Evolutionary conservation across 2,797 vertebrate species (phyloP).

Genomic region (Miichthys miiuy): DNA sequence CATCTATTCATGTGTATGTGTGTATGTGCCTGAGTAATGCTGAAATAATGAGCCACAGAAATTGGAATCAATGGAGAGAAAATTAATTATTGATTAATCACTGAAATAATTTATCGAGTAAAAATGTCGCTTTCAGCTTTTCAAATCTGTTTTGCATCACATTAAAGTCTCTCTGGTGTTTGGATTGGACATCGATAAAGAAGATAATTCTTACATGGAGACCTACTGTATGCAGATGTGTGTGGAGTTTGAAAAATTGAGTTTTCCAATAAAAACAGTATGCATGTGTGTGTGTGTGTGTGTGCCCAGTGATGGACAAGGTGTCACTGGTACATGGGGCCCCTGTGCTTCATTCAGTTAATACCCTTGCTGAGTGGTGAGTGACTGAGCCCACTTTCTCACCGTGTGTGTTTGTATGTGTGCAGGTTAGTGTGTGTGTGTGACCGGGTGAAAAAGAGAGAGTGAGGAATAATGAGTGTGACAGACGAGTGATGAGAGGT

Average conservation of each 20-base stretch:
- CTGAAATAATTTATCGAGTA: neutral
- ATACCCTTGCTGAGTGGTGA: constrained; percentile 62
- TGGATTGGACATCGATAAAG: constrained; percentile 5
- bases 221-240: neutral
- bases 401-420: constrained; percentile 29
- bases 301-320: constrained; percentile 63
- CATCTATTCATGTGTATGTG: neutral
- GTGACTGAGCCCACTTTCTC: constrained; percentile 60
- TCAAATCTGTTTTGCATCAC: neutral
- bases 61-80: neutral
- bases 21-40: neutral
- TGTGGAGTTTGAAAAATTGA: constrained; percentile 18
- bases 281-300: neutral
- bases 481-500: constrained; percentile 67
- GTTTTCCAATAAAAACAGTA: constrained; percentile 42
- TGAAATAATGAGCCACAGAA: neutral
- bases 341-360: constrained; percentile 55
- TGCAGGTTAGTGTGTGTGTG: constrained; percentile 3
- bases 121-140: too few species aligned
- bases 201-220: constrained; percentile 4
- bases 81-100: neutral
- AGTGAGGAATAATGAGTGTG: constrained; percentile 35
- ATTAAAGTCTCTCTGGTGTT: neutral
- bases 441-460: constrained; percentile 8
- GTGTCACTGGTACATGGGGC: constrained; percentile 43